Conservation (phyloP, 64 coral and sea anemone genomes). For the Montipora foliosa region DNA sequence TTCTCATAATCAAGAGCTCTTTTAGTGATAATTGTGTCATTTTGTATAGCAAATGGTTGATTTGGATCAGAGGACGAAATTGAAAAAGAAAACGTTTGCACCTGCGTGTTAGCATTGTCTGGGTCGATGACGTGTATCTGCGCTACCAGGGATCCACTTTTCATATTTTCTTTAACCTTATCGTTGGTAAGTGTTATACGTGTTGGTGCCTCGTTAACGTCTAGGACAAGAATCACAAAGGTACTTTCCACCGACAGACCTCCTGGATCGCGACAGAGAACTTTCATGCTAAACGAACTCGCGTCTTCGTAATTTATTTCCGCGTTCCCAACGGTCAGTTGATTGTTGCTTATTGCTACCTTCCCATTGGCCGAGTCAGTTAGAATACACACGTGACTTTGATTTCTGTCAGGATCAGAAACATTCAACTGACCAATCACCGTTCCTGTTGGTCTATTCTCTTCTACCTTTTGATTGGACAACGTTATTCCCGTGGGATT, state of each 20-base stretch:
- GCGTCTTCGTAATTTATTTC: conserved; percentile 80
- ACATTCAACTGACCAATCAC: conserved; percentile 86
- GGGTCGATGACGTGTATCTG: conserved; percentile 54
- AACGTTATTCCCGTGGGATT: conserved; percentile 67
- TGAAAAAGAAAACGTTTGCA: conserved; percentile 67
- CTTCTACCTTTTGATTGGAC: conserved; percentile 59
- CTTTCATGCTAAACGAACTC: conserved; percentile 51
- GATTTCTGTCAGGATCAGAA: conserved; percentile 76
- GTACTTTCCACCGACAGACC: conserved; percentile 38
- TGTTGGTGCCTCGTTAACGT: conserved; percentile 73
- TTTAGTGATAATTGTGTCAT: conserved; percentile 53
- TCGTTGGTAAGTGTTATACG: conserved; percentile 60
- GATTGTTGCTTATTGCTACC: conserved; percentile 37
- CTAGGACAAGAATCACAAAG: conserved; percentile 49
- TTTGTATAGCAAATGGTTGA: conserved; percentile 63
- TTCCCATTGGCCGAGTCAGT: conserved; percentile 78
- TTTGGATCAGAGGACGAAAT: conserved; percentile 21
- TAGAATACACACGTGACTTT: conserved; percentile 78
- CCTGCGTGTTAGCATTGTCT: conserved; percentile 53
- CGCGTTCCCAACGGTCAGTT: conserved; percentile 69
- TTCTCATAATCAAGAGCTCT: conserved; percentile 68
- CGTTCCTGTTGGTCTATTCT: conserved; percentile 72
- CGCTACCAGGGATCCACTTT: conserved; percentile 21
- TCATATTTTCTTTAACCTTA: conserved; percentile 69
- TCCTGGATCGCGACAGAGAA: conserved; percentile 74